Conservation (phyloP, 2,797 vertebrate genomes). For the Sitta carolinensis region DNA sequence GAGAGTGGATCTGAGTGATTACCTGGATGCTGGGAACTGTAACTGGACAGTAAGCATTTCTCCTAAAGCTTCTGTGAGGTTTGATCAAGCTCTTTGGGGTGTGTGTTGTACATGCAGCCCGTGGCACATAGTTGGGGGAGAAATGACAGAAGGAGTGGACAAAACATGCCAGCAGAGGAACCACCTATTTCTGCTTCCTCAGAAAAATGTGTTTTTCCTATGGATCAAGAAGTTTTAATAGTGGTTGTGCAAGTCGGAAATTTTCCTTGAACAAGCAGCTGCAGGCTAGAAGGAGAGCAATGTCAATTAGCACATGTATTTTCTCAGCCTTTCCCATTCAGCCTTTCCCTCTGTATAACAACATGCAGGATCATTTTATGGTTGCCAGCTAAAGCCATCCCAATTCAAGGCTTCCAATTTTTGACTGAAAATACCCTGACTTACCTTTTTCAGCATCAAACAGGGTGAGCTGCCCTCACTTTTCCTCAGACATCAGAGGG, state of each 20-base stretch:
- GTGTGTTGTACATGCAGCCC: not conserved
- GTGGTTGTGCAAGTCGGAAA: not conserved
- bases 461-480: accelerated
- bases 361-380: not conserved
- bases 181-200: not conserved
- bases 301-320: not conserved
- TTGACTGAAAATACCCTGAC: not conserved
- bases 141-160: not conserved
- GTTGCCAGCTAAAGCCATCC: not conserved
- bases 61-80: not conserved
- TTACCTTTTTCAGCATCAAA: not conserved
- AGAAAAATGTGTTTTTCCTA: not conserved
- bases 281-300: not conserved
- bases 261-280: not conserved
- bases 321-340: not conserved
- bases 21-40: not conserved
- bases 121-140: not conserved
- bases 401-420: not conserved
- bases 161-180: not conserved
- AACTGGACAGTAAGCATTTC: not conserved
- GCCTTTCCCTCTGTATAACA: not conserved
- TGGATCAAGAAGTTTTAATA: not conserved
- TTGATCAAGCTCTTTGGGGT: not conserved
- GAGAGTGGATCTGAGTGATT: not conserved
- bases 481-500: not conserved